Percentiles rank a stretch among this genome's conserved stretches.
These are phyloP conservation scores for Conus ventricosus DNA, from an alignment of 1,140 invertebrate species.

Conservation along the genomic window DNA sequence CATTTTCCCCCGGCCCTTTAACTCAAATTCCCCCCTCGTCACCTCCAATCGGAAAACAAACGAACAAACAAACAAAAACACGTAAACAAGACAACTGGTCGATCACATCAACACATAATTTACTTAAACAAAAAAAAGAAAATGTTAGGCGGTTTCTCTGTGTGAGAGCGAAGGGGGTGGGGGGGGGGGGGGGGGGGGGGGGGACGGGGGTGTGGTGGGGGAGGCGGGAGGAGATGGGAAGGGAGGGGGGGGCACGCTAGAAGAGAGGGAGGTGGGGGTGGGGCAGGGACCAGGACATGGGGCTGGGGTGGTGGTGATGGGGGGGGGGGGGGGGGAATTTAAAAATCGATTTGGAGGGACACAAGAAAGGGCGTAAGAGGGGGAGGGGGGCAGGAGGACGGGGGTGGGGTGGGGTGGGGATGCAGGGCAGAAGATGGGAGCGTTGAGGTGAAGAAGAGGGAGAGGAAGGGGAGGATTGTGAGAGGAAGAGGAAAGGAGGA, in stretches of 20 bases:
- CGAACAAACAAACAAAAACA: too few species aligned
- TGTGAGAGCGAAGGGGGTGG: background rate
- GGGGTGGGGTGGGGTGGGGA: background rate
- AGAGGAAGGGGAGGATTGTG: slow-evolving; percentile 25
- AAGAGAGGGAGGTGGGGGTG: slow-evolving; percentile 2
- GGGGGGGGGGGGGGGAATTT: background rate
- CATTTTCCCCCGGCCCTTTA: too few species aligned
- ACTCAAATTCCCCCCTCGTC: too few species aligned
- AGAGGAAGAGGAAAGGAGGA: slow-evolving; percentile 28
- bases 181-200: background rate
- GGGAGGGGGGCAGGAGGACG: background rate
- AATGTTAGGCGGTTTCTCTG: too few species aligned
- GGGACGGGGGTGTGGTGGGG: too few species aligned
- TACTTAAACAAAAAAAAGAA: too few species aligned
- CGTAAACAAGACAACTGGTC: too few species aligned
- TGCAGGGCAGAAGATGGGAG: background rate
- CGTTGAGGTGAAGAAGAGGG: slow-evolving; percentile 25
- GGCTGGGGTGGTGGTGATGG: background rate
- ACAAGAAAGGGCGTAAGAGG: background rate
- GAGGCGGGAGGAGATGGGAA: background rate
- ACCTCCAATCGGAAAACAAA: too few species aligned
- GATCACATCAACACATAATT: too few species aligned
- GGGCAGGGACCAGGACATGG: background rate
- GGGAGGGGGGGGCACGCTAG: background rate
- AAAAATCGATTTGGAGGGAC: background rate